Base-by-base conservation (phyloP, 1,140 invertebrate species). In the Euwallacea similis region DNA sequence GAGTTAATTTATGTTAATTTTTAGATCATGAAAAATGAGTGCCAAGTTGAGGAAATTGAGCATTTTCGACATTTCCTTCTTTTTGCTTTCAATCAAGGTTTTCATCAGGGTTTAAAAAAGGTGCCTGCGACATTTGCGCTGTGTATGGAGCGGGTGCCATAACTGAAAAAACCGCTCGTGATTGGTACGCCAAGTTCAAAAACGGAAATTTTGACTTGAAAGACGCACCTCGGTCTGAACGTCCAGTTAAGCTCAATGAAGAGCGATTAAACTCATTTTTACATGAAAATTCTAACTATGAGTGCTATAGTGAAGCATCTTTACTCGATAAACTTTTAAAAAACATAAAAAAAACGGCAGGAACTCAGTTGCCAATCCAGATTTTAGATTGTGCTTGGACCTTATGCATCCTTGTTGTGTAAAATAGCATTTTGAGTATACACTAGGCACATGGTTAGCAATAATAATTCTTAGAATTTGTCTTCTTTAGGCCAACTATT, bases 401-500 rank as follows among this genome's bases (percentile, higher is more conserved):
- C 21, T 33, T 33, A 4, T 33, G 1, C 21, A 33, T 33, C 21
- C 21, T 33, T 33, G 21, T 33, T 33, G 21, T 33, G 4, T 4
- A 33, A 33, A 33, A 33, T 4, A 33, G 1, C 4, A 33, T 33
- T 33, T 33, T 33, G 21, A 33, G 21, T 33, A 33, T 33, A 33
- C 21, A 33, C 21, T 33, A 33, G 21, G 21, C 1, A 33, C 21
- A 33, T 4, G 4, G 1, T 33, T 4, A 33, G 21, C 21, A 33
- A 33, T 4, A 33, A 33, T 33, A 33, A 58, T 58, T n/a, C n/a
- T n/a, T 15, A 15, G 9, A 58, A 7, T 43, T 42, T 61, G 64
- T 74, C 43, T 73, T 69, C 86, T 87, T 7, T 83, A 95, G 93
- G 93, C 93, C 6, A 96, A 96, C 84, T 96, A 93, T 92, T 96